phyloP scores from a whole-genome alignment of 2,888 invertebrate species.

The Nudaria mundana region DNA sequence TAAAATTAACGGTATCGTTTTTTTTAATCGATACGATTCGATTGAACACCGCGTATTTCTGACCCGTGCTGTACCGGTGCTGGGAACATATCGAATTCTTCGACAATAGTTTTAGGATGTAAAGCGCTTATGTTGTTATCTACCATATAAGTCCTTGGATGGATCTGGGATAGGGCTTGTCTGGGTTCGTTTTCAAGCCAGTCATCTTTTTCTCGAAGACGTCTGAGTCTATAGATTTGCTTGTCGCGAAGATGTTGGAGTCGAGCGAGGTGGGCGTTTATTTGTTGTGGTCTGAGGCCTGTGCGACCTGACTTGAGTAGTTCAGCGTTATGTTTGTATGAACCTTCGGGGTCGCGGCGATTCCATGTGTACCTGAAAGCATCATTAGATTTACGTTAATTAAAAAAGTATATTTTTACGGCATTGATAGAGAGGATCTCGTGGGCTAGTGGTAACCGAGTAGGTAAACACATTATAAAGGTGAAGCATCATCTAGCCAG shows the following conservation, averaged over 20 bases:
- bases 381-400: conserved; percentile 1
- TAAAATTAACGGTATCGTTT: neutral
- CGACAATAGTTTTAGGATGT: conserved; percentile 82
- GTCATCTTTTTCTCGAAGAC: conserved; percentile 50
- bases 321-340: conserved; percentile 65
- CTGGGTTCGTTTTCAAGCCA: conserved; percentile 63
- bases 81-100: conserved; percentile 72
- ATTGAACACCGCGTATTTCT: conserved; percentile 42
- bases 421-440: too few relatives aligned
- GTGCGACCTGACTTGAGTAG: conserved; percentile 67
- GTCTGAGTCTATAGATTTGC: conserved; percentile 60
- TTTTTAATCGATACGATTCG: conserved; percentile 2
- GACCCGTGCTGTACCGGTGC: conserved; percentile 21
- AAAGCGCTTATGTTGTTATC: conserved; percentile 77
- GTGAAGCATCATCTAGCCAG: too few relatives aligned
- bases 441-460: too few relatives aligned
- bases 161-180: conserved; percentile 67
- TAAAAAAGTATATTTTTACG: too few relatives aligned
- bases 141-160: conserved; percentile 77
- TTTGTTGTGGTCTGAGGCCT: conserved; percentile 63
- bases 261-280: conserved; percentile 62
- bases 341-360: conserved; percentile 70
- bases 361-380: conserved; percentile 70
- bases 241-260: conserved; percentile 66
- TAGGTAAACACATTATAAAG: too few relatives aligned